phyloP scores from a whole-genome alignment of 2,113 vertebrate genomes.

The Tetrax tetrax region DNA sequence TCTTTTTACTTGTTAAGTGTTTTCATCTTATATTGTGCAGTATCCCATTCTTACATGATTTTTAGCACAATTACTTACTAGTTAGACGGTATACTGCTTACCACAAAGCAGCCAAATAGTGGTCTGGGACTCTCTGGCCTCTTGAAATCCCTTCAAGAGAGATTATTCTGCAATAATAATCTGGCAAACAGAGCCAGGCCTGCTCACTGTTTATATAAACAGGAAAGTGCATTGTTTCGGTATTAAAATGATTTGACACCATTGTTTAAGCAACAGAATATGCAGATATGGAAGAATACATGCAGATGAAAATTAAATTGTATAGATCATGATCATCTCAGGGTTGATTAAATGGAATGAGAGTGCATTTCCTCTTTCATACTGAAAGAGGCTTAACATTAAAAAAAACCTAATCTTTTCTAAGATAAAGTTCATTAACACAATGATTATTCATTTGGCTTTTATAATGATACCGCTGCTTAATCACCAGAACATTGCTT shows the following conservation, averaged over 20 bases:
- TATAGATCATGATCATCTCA: slow-evolving; percentile 67
- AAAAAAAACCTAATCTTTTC: slow-evolving; percentile 72
- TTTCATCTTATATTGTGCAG: neutral
- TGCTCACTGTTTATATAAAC: neutral
- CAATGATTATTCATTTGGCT: slow-evolving; percentile 81
- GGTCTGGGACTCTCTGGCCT: neutral
- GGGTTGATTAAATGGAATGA: slow-evolving; percentile 74
- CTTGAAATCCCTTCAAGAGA: neutral
- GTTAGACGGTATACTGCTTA: neutral
- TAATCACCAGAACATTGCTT: slow-evolving; percentile 80
- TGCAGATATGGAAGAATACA: slow-evolving; percentile 8
- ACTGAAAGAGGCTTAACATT: slow-evolving; percentile 71
- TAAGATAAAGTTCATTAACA: slow-evolving; percentile 82
- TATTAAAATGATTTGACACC: neutral
- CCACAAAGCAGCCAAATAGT: neutral
- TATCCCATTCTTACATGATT: neutral
- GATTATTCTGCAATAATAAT: neutral
- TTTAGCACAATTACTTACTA: neutral
- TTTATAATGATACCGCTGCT: slow-evolving; percentile 79
- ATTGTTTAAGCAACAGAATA: neutral
- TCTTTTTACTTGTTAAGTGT: neutral
- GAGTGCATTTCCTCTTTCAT: slow-evolving; percentile 75
- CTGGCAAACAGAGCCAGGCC: neutral
- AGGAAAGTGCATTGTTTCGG: neutral
- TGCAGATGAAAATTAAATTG: slow-evolving; percentile 67